Evolutionary conservation across 1,140 invertebrate genomes (phyloP).

Genomic region (Meloidogyne floridensis): DNA sequence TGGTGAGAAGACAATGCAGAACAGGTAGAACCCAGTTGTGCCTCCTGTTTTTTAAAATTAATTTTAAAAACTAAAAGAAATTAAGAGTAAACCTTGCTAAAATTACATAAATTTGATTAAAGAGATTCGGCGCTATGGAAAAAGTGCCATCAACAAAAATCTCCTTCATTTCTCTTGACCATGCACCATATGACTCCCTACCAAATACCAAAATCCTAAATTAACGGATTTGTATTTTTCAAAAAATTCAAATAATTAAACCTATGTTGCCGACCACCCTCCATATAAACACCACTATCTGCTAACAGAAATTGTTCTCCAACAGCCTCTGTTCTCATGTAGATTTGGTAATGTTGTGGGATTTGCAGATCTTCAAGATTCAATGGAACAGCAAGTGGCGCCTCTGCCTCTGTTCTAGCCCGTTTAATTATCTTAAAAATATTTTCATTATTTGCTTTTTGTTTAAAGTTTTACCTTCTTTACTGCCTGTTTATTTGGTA

Average conservation of each 20-base stretch:
- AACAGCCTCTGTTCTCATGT: not conserved
- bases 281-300: not conserved
- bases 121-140: not conserved
- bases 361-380: not conserved
- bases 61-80: not conserved
- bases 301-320: not conserved
- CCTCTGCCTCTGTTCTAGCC: not conserved
- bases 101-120: slow-evolving; percentile 11
- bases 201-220: slow-evolving; percentile 20
- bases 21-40: not conserved
- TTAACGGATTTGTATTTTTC: too few relatives aligned
- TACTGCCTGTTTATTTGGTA: not conserved
- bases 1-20: not conserved
- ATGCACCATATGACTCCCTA: not conserved
- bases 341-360: not conserved
- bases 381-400: not conserved
- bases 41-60: not conserved
- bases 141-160: slow-evolving; percentile 9
- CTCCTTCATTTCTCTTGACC: not conserved
- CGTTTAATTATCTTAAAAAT: not conserved
- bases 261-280: not conserved
- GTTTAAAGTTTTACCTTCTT: not conserved
- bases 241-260: not conserved
- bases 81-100: not conserved
- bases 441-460: not conserved